A percentile compares a stretch with the other conserved stretches of the same genome.
Conservation (phyloP, 2,113 vertebrate species). For the Bubo bubo region DNA sequence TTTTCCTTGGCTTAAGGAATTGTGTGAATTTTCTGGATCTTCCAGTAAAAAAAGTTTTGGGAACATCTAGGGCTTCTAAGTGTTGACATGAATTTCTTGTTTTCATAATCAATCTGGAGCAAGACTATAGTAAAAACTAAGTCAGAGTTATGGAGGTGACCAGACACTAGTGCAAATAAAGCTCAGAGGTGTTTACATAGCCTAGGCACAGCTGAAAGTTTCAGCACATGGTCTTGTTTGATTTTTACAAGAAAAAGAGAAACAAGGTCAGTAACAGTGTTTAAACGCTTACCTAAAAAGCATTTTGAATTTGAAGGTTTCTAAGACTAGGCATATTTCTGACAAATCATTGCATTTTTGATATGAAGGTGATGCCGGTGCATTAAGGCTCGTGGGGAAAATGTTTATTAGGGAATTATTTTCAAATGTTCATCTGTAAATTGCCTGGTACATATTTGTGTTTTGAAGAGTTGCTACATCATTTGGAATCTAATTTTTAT, state of each 20-base stretch:
- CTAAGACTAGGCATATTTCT: background rate
- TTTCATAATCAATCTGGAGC: background rate
- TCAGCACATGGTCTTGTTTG: background rate
- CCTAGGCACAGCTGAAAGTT: background rate
- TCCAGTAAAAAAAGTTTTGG: background rate
- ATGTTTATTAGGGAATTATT: conserved; percentile 23
- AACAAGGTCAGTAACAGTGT: background rate
- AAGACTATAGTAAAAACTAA: background rate
- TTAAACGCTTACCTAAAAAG: background rate
- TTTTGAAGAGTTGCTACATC: conserved; percentile 25
- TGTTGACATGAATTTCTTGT: rapidly evolving
- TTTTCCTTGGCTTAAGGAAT: background rate
- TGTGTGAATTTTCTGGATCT: background rate
- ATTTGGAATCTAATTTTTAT: conserved; percentile 35
- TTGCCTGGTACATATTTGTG: background rate
- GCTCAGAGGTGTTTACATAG: background rate
- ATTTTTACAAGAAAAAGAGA: background rate
- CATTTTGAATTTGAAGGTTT: background rate
- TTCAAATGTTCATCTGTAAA: conserved; percentile 23
- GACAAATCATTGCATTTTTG: background rate
- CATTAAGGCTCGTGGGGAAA: background rate
- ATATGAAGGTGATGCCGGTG: background rate
- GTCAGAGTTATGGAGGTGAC: background rate
- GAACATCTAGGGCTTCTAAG: background rate
- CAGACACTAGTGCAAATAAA: background rate